A percentile compares a stretch with the other conserved stretches of the same genome.
phyloP scores from a whole-genome alignment of 2,888 invertebrate species.

The Zygaena filipendulae region DNA sequence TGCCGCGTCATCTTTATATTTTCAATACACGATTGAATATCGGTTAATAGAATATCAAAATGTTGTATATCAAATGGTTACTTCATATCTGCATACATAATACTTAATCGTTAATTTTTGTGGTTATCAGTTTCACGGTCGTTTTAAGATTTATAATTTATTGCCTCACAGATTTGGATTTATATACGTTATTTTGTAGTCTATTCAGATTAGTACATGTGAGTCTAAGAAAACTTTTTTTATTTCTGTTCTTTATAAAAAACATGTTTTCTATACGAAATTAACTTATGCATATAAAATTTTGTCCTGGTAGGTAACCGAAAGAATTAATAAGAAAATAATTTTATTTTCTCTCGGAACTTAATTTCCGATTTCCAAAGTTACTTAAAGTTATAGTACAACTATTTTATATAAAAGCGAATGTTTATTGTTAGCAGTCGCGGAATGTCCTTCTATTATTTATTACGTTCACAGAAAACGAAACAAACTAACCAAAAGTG shows the following conservation, averaged over 20 bases:
- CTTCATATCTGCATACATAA: constrained; percentile 45
- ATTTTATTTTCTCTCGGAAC: no score
- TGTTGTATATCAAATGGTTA: constrained; percentile 33
- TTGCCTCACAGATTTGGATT: no score
- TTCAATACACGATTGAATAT: constrained; percentile 31
- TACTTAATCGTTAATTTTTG: constrained; percentile 20
- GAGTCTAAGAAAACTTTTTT: no score
- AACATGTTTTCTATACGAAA: no score
- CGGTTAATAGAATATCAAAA: constrained; percentile 53
- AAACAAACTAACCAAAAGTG: constrained; percentile 66
- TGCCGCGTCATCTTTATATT: constrained; percentile 17
- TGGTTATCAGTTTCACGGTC: constrained; percentile 35
- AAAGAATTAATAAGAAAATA: no score
- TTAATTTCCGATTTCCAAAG: constrained; percentile 12
- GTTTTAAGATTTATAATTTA: constrained; percentile 21
- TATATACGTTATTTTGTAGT: no score
- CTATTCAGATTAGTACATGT: no score
- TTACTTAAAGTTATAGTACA: constrained; percentile 4
- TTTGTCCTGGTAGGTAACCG: no score
- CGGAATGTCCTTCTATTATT: no score
- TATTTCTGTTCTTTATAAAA: no score
- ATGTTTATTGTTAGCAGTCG: no score
- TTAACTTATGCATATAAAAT: no score
- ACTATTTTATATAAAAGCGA: constrained; percentile 15
- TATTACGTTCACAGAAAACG: constrained; percentile 63